Conservation (phyloP, 2,113 vertebrate genomes). For the Myiagra hebetior region DNA sequence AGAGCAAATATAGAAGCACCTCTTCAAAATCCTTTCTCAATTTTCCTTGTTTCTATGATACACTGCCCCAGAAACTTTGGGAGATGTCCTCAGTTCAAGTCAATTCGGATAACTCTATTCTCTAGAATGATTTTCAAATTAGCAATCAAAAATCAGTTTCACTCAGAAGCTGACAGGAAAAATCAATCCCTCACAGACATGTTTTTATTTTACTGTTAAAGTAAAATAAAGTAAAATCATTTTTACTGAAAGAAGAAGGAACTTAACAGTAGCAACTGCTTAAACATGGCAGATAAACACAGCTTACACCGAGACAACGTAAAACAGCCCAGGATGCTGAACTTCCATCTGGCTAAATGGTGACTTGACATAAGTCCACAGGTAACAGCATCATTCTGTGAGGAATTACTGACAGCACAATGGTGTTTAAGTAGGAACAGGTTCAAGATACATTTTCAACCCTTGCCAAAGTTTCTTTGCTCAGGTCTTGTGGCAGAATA, state of each 20-base stretch:
- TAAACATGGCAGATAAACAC: not conserved
- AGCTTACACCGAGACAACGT: not conserved
- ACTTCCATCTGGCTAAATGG: not conserved
- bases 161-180: not conserved
- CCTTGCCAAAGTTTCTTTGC: not conserved
- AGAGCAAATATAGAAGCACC: not conserved
- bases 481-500: not conserved
- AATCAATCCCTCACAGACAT: not conserved
- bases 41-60: not conserved
- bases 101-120: not conserved
- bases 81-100: not conserved
- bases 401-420: not conserved
- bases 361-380: not conserved
- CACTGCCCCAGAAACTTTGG: not conserved
- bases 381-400: not conserved
- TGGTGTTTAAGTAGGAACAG: not conserved
- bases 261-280: not conserved
- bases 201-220: not conserved
- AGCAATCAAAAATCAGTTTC: not conserved
- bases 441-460: not conserved
- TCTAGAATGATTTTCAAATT: slow-evolving; percentile 15
- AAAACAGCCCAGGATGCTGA: not conserved
- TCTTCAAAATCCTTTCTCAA: not conserved
- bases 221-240: not conserved
- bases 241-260: not conserved